Evolutionary conservation across 2,113 vertebrate species (phyloP).

Genomic region (Cephalophus harveyi): DNA sequence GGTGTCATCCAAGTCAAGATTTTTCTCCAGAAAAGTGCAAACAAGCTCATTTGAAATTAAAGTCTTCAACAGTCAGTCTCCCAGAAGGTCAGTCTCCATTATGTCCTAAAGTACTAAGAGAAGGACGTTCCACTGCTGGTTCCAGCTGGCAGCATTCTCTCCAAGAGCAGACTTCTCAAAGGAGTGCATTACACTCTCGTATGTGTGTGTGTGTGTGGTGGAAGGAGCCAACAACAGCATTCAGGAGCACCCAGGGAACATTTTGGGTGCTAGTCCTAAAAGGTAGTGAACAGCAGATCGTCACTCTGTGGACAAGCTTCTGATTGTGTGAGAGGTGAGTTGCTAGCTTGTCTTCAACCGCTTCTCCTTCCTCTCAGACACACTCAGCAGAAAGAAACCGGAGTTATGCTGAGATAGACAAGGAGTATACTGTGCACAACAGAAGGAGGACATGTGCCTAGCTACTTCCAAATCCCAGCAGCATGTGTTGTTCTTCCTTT

Average conservation of each 20-base stretch:
- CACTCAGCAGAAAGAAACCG: background rate
- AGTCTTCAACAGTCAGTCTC: background rate
- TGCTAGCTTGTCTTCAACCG: background rate
- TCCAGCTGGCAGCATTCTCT: background rate
- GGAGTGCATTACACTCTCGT: background rate
- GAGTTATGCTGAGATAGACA: background rate
- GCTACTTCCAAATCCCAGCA: background rate
- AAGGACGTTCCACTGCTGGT: background rate
- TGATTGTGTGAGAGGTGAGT: background rate
- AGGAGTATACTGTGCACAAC: background rate
- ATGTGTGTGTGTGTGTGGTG: background rate
- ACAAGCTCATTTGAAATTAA: background rate
- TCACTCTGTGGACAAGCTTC: background rate
- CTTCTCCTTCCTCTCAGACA: background rate
- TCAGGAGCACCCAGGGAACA: background rate
- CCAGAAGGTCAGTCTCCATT: background rate
- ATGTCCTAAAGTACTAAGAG: background rate
- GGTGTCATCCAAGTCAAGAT: background rate
- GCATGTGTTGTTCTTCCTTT: background rate
- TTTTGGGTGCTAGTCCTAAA: background rate
- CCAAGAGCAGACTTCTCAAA: background rate
- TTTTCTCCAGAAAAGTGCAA: conserved; percentile 38
- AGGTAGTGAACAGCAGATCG: background rate
- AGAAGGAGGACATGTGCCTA: background rate
- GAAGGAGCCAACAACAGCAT: background rate